Evolutionary conservation across 2,888 invertebrate genomes (phyloP).

Genomic region (Eupithecia inturbata): DNA sequence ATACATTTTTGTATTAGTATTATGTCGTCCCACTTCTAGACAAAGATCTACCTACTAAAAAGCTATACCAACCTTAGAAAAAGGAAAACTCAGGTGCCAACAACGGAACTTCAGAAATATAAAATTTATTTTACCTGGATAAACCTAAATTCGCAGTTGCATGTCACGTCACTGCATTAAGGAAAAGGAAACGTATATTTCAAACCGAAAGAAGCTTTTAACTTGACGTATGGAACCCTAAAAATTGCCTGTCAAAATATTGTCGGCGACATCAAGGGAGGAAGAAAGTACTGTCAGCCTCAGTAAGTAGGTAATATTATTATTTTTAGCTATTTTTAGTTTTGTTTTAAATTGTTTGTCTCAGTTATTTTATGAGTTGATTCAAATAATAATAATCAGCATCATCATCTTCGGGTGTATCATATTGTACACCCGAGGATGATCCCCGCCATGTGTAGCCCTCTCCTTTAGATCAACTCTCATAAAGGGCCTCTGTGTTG

Average conservation of each 20-base stretch:
- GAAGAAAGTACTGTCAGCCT: slow-evolving; percentile 47
- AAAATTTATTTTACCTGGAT: slow-evolving; percentile 1
- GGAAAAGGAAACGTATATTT: slow-evolving; percentile 32
- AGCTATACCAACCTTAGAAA: background rate
- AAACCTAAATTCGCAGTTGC: slow-evolving; percentile 18
- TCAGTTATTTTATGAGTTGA: background rate
- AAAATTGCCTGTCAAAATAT: slow-evolving; percentile 75
- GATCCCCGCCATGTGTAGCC: too few relatives aligned
- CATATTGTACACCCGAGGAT: too few relatives aligned
- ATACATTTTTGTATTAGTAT: background rate
- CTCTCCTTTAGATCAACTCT: too few relatives aligned
- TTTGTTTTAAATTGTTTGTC: background rate
- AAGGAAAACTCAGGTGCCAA: background rate
- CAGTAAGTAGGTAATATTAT: background rate
- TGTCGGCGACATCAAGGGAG: slow-evolving; percentile 67
- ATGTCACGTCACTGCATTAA: slow-evolving; percentile 16
- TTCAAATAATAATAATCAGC: too few relatives aligned
- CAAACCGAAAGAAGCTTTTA: slow-evolving; percentile 61
- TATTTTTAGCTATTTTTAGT: background rate
- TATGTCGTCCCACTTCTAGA: background rate
- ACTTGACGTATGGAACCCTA: slow-evolving; percentile 57
- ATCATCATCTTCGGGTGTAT: too few relatives aligned
- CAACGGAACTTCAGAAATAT: background rate
- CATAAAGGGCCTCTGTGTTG: too few relatives aligned
- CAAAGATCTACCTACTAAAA: background rate